Evolutionary conservation across 2,113 vertebrate species (phyloP).

Genomic region (Crotophaga sulcirostris): DNA sequence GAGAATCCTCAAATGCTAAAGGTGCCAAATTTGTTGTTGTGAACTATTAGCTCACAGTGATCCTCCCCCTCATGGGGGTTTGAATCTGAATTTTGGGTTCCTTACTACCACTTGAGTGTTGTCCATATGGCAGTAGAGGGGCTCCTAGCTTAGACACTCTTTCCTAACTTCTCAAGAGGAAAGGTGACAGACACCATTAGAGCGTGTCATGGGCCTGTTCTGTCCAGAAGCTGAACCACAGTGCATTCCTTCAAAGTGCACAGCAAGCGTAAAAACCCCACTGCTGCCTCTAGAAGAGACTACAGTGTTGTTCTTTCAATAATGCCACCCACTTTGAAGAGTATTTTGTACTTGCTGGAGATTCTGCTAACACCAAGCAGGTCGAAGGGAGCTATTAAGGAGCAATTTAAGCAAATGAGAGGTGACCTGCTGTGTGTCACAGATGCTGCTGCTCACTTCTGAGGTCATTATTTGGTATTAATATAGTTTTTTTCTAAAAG

Average conservation of each 20-base stretch:
- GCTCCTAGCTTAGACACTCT: not conserved
- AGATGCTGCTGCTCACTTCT: not conserved
- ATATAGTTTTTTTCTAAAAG: not conserved
- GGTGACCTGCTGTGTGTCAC: not conserved
- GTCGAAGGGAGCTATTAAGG: not conserved
- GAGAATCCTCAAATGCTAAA: not conserved
- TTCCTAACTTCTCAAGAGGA: not conserved
- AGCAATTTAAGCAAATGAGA: not conserved
- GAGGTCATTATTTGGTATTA: not conserved
- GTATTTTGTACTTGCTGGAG: not conserved
- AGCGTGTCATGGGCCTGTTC: not conserved
- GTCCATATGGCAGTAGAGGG: not conserved
- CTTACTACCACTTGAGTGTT: not conserved
- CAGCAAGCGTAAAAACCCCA: not conserved
- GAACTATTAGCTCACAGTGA: not conserved
- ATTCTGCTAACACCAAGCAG: not conserved
- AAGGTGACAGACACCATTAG: not conserved
- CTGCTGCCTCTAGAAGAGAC: not conserved
- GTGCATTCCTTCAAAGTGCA: not conserved
- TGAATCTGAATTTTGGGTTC: not conserved
- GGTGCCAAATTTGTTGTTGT: not conserved
- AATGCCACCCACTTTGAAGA: constrained; percentile 12
- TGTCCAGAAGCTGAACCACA: not conserved
- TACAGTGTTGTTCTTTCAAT: constrained; percentile 13
- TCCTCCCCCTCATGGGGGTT: accelerated